Base-by-base conservation (phyloP, 2,888 invertebrate species). In the Drosophila prostipennis region DNA sequence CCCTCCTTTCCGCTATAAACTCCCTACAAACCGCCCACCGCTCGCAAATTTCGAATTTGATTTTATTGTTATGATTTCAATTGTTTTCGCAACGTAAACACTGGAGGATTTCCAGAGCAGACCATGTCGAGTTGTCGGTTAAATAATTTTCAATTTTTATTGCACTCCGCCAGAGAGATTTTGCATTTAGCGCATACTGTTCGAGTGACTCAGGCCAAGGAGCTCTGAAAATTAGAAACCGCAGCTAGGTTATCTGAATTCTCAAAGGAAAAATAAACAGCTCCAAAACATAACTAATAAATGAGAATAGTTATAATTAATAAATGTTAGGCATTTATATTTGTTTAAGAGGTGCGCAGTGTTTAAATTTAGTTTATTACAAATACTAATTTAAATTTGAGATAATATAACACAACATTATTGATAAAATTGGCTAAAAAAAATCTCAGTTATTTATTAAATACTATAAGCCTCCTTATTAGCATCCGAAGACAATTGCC, bases 31-130 rank as follows among this genome's bases (percentile, higher is more conserved):
- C 52, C 53, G 43, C 54, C 48, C 60, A 45, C 70, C 54, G 67
- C 77, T 76, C 75, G 51, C 70, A 87, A 86, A 78, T 82, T 83
- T 87, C 76, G 58, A 77, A 80, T 77, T 87, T 83, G 77, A 80
- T 87, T 85, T 89, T 80, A 80, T 80, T 80, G 74, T 77, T 79
- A 79, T 79, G 83, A 81, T 79, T 87, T 81, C 89, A 79, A 80
- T 80, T 82, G 80, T 81, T 80, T 72, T 80, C 72, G 67, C 79
- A 61, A 69, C 83, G 80, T 88, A 87, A 84, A 87, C 84, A 77
- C 87, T 60, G 53, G 68, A 78, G 80, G 80, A 78, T 75, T 80
- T 78, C 53, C 60, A 72, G 52, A 77, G 58, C 57, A 58, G 57
- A 43, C 61, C 71, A 80, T 79, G 73, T 82, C 68, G 58, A 67